These are phyloP conservation scores for Coptotermes formosanus DNA, from an alignment of 1,140 invertebrate genomes.

Conservation along the genomic window DNA sequence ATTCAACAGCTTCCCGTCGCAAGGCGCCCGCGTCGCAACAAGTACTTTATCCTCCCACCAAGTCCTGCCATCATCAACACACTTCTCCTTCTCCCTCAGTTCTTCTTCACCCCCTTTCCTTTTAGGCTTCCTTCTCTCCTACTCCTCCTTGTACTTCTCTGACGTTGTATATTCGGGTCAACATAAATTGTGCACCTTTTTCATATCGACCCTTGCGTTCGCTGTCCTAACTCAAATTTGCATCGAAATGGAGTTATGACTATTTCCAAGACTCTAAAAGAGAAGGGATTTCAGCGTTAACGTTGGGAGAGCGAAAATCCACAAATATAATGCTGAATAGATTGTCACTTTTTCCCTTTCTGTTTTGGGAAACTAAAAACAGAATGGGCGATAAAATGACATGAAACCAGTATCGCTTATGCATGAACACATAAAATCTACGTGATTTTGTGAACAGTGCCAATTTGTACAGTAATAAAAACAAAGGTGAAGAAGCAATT, in stretches of 20 bases:
- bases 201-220: background rate
- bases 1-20: background rate
- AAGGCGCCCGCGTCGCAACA: slow-evolving; percentile 10
- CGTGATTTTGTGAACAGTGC: no score
- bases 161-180: background rate
- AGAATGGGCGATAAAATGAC: no score
- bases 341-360: no score
- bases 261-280: background rate
- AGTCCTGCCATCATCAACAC: background rate
- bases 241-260: background rate
- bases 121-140: background rate
- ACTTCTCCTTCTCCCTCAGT: background rate
- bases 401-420: no score
- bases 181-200: background rate
- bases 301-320: no score
- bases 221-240: background rate
- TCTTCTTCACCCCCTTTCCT: background rate
- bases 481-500: no score
- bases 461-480: no score
- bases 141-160: background rate
- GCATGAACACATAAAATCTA: no score
- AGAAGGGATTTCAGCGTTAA: background rate
- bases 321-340: no score
- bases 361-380: no score
- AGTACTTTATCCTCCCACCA: slow-evolving; percentile 6